These are phyloP conservation scores for Sicus ferrugineus DNA, from an alignment of 2,888 invertebrate species.

Conservation along the genomic window DNA sequence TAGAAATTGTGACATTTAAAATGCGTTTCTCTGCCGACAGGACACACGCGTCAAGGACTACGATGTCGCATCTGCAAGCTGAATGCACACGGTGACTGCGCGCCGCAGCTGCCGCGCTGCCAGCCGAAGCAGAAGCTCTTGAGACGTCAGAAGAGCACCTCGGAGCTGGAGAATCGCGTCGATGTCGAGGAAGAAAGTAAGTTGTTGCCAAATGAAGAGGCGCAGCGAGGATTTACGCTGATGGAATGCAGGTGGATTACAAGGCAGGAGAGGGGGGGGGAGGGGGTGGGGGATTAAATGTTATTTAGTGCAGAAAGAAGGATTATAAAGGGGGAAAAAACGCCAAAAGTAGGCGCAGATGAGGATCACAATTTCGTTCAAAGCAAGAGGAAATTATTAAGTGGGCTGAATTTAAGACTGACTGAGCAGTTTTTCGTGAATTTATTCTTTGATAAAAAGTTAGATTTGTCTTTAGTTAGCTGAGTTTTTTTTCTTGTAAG, in stretches of 20 bases:
- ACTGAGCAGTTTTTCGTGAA: too few species aligned
- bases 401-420: too few species aligned
- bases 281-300: background rate
- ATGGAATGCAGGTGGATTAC: background rate
- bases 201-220: conserved; percentile 59
- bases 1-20: background rate
- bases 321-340: background rate
- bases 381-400: too few species aligned
- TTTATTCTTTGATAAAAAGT: too few species aligned
- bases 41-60: conserved; percentile 89
- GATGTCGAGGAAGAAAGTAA: conserved; percentile 84
- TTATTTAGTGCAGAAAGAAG: background rate
- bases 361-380: too few species aligned
- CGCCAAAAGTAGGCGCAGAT: background rate
- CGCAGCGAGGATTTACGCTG: too few species aligned
- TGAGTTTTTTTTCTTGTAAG: too few species aligned
- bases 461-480: too few species aligned
- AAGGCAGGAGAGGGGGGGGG: background rate
- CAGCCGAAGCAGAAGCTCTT: conserved; percentile 85
- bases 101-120: conserved; percentile 82
- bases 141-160: conserved; percentile 88
- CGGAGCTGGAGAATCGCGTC: conserved; percentile 79
- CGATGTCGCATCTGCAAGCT: conserved; percentile 90
- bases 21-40: too few species aligned
- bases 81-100: conserved; percentile 90